Base-by-base conservation (phyloP, 2,113 vertebrate species). In the Peromyscus maniculatus region DNA sequence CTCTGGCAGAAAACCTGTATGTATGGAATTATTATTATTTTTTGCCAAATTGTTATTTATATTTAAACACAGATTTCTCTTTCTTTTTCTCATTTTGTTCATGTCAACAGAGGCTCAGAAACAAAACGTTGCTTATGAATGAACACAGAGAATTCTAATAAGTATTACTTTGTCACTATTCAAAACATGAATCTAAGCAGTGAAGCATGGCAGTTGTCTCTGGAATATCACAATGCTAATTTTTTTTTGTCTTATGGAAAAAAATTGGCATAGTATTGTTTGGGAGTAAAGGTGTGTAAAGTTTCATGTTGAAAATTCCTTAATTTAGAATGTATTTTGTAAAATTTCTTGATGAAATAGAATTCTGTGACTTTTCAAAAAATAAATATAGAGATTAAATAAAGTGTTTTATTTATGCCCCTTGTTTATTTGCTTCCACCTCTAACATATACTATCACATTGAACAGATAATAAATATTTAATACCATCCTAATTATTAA, bases 141-240 rank as follows among this genome's bases (percentile, higher is more conserved):
- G 22, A 24, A 33, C 5, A 82, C 15, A 46, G 19, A 67, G 39
- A 87, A 89, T 82, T 46, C 6, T 80, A 83, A 49, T 93, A 57
- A 94, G 72, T 71, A 39, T 43, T 84, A 74, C n/a, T 88, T 82
- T 46, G 72, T 69, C 75, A 80, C 87, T 71, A 43, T 87, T 91
- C 22, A 87, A 91, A 87, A 74, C 78, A 24, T 87, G 3, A 5
- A 84, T 69, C 3, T 84, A 36, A 83, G 15, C 3, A 43, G 31
- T 72, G 3, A 75, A 87, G 71, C 33, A 64, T 15, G 31, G 17
- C 71, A 83, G 52, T 78, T 66, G 86, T 33, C 46, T 33, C 1
- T 39, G 84, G 22, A 87, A 87, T 36, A 22, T 39, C n/a, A 19
- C 4, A 7, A 31, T 91, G 5, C 3, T 82, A 57, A 7, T 33